Evolutionary conservation across 2,888 invertebrate genomes (phyloP), one percentile per base, ranked within the genome.

Genomic region (Apoda limacodes): DNA sequence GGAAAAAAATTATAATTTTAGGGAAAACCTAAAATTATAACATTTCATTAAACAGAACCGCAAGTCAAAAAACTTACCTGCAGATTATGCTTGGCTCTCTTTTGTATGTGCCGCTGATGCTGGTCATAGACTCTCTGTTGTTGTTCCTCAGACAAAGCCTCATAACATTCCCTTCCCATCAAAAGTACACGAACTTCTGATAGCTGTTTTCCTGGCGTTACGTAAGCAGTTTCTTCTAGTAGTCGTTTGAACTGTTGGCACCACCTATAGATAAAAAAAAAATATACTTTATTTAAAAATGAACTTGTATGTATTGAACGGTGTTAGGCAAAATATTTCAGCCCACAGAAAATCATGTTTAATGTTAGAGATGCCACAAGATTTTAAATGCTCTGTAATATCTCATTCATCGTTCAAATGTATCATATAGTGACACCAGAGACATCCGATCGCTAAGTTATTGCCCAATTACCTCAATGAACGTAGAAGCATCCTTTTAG

Each of bases 161-260:
- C 95, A 65, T 93, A 97, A 59, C 95, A 95, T 65, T 96, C 95
- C 22, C 95, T 85, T 0, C 96, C 97, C 90, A 95, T 92, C 58
- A 98, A 91, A 34, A 95, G 82, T 3, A 96, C 93, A 29, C 92
- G 82, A 20, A 95, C 94, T 69, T 97, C 97, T 0, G 90, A 88
- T 42, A 97, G 72, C 50, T 91, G 89, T 70, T 96, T 95, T n/a
- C 97, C 97, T 2, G 96, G 95, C 0, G 95, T 95, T 15, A 97
- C 95, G 68, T 96, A 95, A 2, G 93, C 92, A 1, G 95, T 95
- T 66, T 95, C 95, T 65, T 95, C 93, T 32, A 98, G 82, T 11
- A 97, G 82, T 56, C 93, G 89, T 67, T 94, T 94, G 75, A 98
- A 98, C 62, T 96, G 94, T 57, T 93, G 91, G 64, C 94, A 93